Evolutionary conservation across 2,888 invertebrate genomes (phyloP).

Genomic region (Palloptera scutellata): DNA sequence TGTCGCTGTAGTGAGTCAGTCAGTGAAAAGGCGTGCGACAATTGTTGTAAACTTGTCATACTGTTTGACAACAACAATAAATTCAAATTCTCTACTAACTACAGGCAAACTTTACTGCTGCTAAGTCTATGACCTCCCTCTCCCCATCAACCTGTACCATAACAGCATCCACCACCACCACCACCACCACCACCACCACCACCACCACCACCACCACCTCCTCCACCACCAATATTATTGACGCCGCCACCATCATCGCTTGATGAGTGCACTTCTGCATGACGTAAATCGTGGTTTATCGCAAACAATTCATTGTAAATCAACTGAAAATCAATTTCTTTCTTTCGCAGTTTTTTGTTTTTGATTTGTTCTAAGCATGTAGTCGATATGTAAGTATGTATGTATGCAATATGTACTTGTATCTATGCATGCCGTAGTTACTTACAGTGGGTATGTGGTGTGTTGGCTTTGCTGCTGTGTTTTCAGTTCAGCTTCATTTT

Average conservation of each 20-base stretch:
- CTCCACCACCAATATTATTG: background rate
- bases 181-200: background rate
- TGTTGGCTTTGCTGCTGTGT: constrained; percentile 1
- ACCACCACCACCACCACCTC: background rate
- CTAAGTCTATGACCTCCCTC: too few species aligned
- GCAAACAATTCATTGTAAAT: constrained; percentile 59
- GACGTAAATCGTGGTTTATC: constrained; percentile 63
- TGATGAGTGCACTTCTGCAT: constrained; percentile 25
- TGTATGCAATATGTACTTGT: background rate
- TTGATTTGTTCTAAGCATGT: constrained; percentile 24
- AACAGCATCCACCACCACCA: background rate
- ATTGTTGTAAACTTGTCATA: too few species aligned
- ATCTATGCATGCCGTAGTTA: background rate
- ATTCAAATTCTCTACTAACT: too few species aligned
- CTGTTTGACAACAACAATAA: too few species aligned
- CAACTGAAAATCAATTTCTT: constrained; percentile 54
- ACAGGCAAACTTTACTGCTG: too few species aligned
- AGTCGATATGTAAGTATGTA: background rate
- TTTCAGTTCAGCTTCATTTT: constrained; percentile 17
- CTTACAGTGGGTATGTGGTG: background rate
- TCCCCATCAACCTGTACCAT: too few species aligned
- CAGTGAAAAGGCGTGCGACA: too few species aligned
- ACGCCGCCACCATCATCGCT: background rate
- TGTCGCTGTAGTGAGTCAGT: too few species aligned
- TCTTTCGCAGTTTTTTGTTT: too few species aligned